A percentile compares a stretch with the other conserved stretches of the same genome.
These are phyloP conservation scores for Blera fallax DNA, from an alignment of 2,888 invertebrate genomes.

Conservation along the genomic window DNA sequence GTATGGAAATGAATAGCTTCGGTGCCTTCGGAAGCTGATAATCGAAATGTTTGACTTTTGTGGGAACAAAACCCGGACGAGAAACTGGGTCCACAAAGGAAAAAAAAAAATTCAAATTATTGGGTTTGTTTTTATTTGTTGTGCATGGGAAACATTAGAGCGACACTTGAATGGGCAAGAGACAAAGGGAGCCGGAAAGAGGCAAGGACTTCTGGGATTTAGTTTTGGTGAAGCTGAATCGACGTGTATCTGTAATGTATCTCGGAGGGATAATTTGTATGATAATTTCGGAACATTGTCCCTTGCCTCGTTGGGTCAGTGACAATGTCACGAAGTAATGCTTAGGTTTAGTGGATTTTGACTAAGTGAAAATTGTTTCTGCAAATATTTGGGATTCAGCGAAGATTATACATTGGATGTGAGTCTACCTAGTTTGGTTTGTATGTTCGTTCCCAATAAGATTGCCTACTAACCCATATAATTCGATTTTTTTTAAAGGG, in stretches of 20 bases:
- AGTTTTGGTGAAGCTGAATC: conserved; percentile 37
- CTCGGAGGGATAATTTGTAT: conserved; percentile 64
- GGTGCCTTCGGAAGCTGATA: conserved; percentile 42
- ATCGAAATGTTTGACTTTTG: conserved; percentile 70
- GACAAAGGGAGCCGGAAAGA: not conserved
- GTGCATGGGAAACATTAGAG: conserved; percentile 3
- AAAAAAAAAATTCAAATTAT: conserved; percentile 41
- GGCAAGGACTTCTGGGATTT: conserved; percentile 24
- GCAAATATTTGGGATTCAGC: conserved; percentile 20
- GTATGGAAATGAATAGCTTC: conserved; percentile 64
- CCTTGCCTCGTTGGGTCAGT: conserved; percentile 30
- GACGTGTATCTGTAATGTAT: conserved; percentile 30
- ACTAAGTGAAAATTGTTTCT: conserved; percentile 67
- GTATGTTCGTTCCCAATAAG: not conserved
- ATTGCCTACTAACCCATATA: not conserved
- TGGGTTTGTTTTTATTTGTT: conserved; percentile 37
- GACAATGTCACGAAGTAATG: conserved; percentile 52
- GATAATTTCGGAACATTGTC: conserved; percentile 51
- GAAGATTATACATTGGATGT: not conserved
- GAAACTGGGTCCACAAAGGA: not conserved
- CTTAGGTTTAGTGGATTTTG: conserved; percentile 55
- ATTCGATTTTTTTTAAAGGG: not conserved
- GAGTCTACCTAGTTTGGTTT: not conserved
- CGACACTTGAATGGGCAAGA: not conserved
- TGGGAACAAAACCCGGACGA: conserved; percentile 27